Evolutionary conservation across 2,888 invertebrate genomes (phyloP).

Genomic region (Xestia rhomboidea): DNA sequence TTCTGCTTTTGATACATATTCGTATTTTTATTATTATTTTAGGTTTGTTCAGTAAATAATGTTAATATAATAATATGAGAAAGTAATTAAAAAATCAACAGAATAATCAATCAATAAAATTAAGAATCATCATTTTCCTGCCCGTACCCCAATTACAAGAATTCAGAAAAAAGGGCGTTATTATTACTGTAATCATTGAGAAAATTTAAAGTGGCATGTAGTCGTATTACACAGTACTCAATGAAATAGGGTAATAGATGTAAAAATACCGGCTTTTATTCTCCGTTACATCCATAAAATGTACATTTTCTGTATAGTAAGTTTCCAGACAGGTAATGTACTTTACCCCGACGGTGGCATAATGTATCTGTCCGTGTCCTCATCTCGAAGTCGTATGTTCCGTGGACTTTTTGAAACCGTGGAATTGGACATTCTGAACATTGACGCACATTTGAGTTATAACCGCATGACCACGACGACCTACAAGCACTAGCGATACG

Average conservation of each 20-base stretch:
- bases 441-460: background rate
- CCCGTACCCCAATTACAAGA: too few relatives aligned
- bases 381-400: conserved; percentile 11
- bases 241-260: background rate
- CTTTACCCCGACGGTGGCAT: background rate
- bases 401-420: too few relatives aligned
- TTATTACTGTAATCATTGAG: background rate
- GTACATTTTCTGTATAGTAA: conserved; percentile 5
- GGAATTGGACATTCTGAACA: too few relatives aligned
- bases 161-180: too few relatives aligned
- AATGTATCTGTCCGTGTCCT: conserved; percentile 1
- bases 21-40: too few relatives aligned
- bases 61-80: too few relatives aligned
- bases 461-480: background rate
- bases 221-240: background rate
- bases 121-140: too few relatives aligned
- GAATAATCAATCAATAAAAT: too few relatives aligned
- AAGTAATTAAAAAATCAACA: too few relatives aligned
- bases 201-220: background rate
- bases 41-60: too few relatives aligned
- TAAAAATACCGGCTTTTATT: background rate
- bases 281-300: background rate
- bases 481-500: background rate
- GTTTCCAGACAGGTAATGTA: background rate
- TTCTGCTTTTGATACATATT: too few relatives aligned